These are phyloP conservation scores for Leuctra nigra DNA, from an alignment of 2,888 invertebrate genomes.

Conservation along the genomic window DNA sequence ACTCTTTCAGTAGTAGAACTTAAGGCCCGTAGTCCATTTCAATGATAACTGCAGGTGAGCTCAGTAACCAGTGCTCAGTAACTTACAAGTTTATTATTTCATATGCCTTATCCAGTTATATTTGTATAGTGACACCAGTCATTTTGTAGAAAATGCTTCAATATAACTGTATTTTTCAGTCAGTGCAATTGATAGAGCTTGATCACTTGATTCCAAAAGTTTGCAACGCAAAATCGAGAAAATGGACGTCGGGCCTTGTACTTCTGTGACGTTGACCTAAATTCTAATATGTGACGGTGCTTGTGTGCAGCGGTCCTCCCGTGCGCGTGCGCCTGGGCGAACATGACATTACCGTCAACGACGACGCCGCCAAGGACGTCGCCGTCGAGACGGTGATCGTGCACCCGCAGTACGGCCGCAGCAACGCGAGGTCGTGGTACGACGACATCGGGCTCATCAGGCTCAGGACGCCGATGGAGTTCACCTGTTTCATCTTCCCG, in stretches of 20 bases:
- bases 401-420: conserved; percentile 31
- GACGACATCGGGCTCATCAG: conserved; percentile 32
- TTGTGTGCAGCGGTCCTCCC: conserved; percentile 3
- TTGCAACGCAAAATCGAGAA: too few relatives aligned
- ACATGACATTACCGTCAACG: conserved; percentile 14
- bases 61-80: too few relatives aligned
- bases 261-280: neutral
- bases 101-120: too few relatives aligned
- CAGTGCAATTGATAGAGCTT: too few relatives aligned
- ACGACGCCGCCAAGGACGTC: conserved; percentile 13
- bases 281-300: neutral
- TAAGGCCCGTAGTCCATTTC: too few relatives aligned
- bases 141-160: too few relatives aligned
- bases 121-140: too few relatives aligned
- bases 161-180: neutral
- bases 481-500: conserved; percentile 20
- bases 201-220: too few relatives aligned
- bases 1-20: too few relatives aligned
- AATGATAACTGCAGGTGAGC: too few relatives aligned
- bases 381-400: conserved; percentile 23
- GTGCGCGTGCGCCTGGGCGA: conserved; percentile 24
- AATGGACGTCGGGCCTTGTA: too few relatives aligned
- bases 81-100: too few relatives aligned
- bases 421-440: conserved; percentile 27
- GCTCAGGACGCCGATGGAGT: conserved; percentile 22